Base-by-base conservation (phyloP, 2,888 invertebrate genomes). In the Leucophora obtusa region DNA sequence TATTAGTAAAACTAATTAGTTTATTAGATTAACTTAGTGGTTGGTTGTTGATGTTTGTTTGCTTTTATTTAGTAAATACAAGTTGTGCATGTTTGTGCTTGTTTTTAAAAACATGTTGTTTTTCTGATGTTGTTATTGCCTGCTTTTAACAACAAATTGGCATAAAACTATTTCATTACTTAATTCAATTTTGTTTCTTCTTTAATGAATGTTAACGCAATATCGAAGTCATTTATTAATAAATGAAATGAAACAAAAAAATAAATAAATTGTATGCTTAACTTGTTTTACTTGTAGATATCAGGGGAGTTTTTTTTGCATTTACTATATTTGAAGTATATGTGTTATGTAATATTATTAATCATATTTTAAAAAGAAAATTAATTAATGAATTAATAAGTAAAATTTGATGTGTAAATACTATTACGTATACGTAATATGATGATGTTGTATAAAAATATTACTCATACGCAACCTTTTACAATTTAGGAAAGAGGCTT, bases 21-120 rank as follows among this genome's bases (percentile, higher is more conserved):
- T 79, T 70, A 79, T 79, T 65, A 70, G 63, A 70, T 73, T 69
- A 79, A 69, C 69, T 65, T 47, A 54, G 65, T 60, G 65, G 47
- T n/a, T 63, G 69, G 38, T 28, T 63, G 63, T 69, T 69, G 75
- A 63, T 76, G 54, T 43, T 68, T 66, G 33, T 35, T 56, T 47
- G 56, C 38, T 11, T 71, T 54, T 54, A 28, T 54, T 14, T n/a
- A 56, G 28, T 28, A 33, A 56, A 6, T 47, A 47, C 43, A 47
- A 47, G 43, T 47, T 47, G 14, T 56, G 24, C 21, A 24, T 59
- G 38, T 59, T 21, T 53, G 17, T n/a, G 11, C 28, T 43, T 59
- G 59, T n/a, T 35, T 17, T 33, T 68, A 28, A 43, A 60, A 33
- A 63, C 33, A 56, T 47, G 14, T n/a, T 47, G 14, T 1, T 47